Base-by-base conservation (phyloP, 2,797 vertebrate species). In the Rhinoraja longicauda region DNA sequence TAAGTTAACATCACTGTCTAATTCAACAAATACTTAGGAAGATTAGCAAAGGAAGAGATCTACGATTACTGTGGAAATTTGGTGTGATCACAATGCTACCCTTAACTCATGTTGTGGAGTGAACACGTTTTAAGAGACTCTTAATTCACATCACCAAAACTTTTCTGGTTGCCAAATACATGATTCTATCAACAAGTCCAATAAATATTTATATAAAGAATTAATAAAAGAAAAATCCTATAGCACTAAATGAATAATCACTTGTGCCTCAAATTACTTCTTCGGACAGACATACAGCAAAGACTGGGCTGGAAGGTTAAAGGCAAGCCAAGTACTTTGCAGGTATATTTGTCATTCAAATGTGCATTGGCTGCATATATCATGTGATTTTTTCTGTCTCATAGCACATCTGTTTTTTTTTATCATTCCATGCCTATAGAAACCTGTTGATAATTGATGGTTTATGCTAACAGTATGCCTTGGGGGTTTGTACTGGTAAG, bases 401-500 rank as follows among this genome's bases (percentile, higher is more conserved):
- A 67, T 78, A 76, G 62, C 26, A 93, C 67, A 91, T 92, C 94
- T 95, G 93, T 93, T 94, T 95, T 53, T 95, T 94, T 88, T 94
- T 93, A 93, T 93, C 93, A 95, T 88, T 93, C 93, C 59, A 93
- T 76, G 95, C 94, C 94, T 93, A 94, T 64, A 94, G 93, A 94
- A 93, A 95, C 94, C 93, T 93, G 93, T 94, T 94, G 95, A 93
- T 75, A 94, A 73, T 93, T 94, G 93, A 94, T 93, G 93, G 93
- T 93, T 81, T 93, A 79, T 62, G 84, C 93, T 93, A 93, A 94
- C 93, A 93, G 93, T 93, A 93, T 93, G 93, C 94, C 94, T 93
- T 84, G 94, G 93, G 72, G 93, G 93, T 94, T 93, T 93, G 94
- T 94, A 94, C 93, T 94, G 94, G 93, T 93, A 95, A 94, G 90